Evolutionary conservation across 2,113 vertebrate species (phyloP), one percentile per base, ranked within the genome.

Genomic region (Gadus macrocephalus): DNA sequence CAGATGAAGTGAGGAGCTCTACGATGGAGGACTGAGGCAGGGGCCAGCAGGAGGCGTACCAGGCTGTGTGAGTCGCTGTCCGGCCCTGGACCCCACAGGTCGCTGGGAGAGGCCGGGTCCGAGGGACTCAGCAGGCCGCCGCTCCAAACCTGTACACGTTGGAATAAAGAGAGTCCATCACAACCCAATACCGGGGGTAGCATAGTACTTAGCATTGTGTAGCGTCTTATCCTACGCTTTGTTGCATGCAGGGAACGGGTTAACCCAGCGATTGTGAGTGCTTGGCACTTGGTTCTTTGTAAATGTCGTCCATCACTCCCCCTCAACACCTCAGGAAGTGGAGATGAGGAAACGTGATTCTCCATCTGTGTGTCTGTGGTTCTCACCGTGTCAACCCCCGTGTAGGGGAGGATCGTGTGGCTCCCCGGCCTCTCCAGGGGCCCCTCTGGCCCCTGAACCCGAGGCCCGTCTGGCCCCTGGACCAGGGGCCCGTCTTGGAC

Each of bases 371-470:
- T 62, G 28, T 62, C 15, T 8, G 15, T 3, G 22, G 15, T 53
- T 17, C 87, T 90, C 53, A 93, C 93, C 77, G 28, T 73, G 69
- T 83, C 58, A 53, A 68, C 59, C 19, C 68, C 77, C 70, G 71
- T 79, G 58, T 69, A 75, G 22, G 82, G 78, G 61, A 87, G 72
- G 71, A 73, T 72, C 16, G 69, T 74, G 64, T 72, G 68, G 72
- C 59, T 62, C 38, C 83, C 68, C 1, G 83, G 75, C 5, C 74
- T 77, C 16, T 88, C 85, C 73, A 82, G 59, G 62, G 86, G 70
- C 66, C 78, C 84, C 3, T 66, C 89, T 72, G 82, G 80, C 70
- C 80, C 67, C 62, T 86, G 86, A 20, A 20, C 20, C 20, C 20
- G 20, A 20, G 20, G 20, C 20, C 20, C 20, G 20, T 20, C 20